These are phyloP conservation scores for Urosaurus nigricauda DNA, from an alignment of 2,797 vertebrate species.

Conservation along the genomic window DNA sequence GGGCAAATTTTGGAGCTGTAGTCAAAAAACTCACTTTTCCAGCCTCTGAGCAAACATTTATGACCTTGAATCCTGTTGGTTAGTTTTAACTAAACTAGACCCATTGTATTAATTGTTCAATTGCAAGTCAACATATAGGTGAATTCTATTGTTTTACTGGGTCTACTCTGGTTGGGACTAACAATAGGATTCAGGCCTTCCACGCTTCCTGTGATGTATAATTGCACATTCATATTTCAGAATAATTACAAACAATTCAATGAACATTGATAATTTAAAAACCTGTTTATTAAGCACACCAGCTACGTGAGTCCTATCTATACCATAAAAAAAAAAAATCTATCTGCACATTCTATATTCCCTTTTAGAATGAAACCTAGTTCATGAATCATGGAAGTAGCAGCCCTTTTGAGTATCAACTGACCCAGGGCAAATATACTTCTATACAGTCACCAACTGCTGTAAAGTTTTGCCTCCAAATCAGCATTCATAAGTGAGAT, in stretches of 20 bases:
- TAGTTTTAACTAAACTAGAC: too few relatives aligned
- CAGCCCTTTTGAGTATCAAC: not conserved
- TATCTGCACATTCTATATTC: not conserved
- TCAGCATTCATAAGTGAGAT: constrained; percentile 74
- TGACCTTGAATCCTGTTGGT: too few relatives aligned
- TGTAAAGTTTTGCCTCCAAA: constrained; percentile 4
- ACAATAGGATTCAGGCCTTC: too few relatives aligned
- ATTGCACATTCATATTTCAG: not conserved
- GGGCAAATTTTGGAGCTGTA: too few relatives aligned
- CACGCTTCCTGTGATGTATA: not conserved
- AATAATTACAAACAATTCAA: not conserved
- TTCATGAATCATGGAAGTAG: not conserved
- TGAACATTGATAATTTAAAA: not conserved
- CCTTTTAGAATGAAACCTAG: not conserved
- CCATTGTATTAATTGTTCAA: too few relatives aligned
- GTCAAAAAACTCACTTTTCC: too few relatives aligned
- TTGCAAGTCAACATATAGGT: too few relatives aligned
- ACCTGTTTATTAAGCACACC: not conserved
- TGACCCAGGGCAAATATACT: not conserved
- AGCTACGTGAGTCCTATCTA: not conserved
- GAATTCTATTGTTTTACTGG: too few relatives aligned
- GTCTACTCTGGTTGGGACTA: too few relatives aligned
- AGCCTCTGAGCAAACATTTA: too few relatives aligned
- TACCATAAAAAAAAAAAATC: not conserved
- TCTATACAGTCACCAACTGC: not conserved